Base-by-base conservation (phyloP, 2,888 invertebrate species). In the Melangyna quadrimaculata region DNA sequence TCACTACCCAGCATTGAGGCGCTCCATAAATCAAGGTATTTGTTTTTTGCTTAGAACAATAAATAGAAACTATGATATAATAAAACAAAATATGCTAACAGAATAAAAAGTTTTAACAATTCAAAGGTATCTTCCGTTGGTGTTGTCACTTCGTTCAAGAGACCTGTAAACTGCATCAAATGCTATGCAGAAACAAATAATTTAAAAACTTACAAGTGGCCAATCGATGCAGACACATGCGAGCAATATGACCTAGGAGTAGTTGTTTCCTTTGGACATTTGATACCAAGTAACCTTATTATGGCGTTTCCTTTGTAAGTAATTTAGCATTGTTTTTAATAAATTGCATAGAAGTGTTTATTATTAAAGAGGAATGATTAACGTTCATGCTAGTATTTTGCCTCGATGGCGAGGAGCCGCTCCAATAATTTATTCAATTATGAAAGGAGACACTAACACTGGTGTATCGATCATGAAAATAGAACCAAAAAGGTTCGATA, bases 331-430 rank as follows among this genome's bases (percentile, higher is more conserved):
- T 43, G 0, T n/a, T 51, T 14, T 14, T n/a, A 3, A 3, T n/a
- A 7, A 51, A 48, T 24, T 12, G 10, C 14, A 24, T 12, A 24
- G 6, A 48, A 24, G 1, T 1, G 0, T 24, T 24, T 51, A 40
- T 65, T 27, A 40, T 9, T 83, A 17, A 27, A 97, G 96, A 89
- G 98, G 98, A 29, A 97, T 98, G 93, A 93, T 98, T 37, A 99
- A 99, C 93, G 96, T 98, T 0, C 99, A 99, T 92, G 97, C 96
- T 0, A 98, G 98, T 92, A 91, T 98, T 63, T 92, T 99, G 84
- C 99, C 99, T 0, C 93, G 96, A 73, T 98, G 98, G 97, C 93
- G 98, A 88, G 99, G 99, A 7, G 97, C 98, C 10, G 96, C 98
- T 0, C 99, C 99, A 0, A 96, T 98, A 61, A 94, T 96, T 70